Evolutionary conservation across 2,113 vertebrate genomes (phyloP).

Genomic region (Rhadina sibilatrix): DNA sequence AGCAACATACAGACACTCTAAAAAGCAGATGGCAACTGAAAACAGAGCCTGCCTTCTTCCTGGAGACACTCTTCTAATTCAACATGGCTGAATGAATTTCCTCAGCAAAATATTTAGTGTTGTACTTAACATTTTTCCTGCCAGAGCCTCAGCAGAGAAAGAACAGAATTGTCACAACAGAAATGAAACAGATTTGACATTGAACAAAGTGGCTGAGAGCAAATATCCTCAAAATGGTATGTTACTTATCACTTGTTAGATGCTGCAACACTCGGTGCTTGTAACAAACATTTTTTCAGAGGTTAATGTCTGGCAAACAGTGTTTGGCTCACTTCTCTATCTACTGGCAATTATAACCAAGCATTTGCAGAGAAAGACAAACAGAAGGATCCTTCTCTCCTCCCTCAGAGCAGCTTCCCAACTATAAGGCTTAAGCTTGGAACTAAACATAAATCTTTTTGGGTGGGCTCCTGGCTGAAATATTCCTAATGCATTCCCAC

Average conservation of each 20-base stretch:
- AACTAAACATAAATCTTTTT: not conserved
- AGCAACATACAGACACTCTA: not conserved
- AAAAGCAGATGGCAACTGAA: conserved; percentile 10
- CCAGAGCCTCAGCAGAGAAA: not conserved
- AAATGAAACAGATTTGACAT: conserved; percentile 39
- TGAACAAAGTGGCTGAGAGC: not conserved
- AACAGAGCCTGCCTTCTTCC: conserved; percentile 22
- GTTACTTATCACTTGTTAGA: not conserved
- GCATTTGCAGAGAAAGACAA: not conserved
- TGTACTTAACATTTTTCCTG: conserved; percentile 19
- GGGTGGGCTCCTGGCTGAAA: not conserved
- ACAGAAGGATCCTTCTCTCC: not conserved
- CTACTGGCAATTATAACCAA: not conserved
- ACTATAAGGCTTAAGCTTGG: not conserved
- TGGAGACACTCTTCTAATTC: not conserved
- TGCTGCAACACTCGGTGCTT: not conserved
- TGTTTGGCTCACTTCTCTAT: not conserved
- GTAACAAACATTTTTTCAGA: not conserved
- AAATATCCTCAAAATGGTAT: not conserved
- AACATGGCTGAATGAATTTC: conserved; percentile 34
- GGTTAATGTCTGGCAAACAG: not conserved
- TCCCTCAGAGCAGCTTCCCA: not conserved
- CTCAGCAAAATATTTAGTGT: conserved; percentile 22
- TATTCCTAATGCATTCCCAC: not conserved
- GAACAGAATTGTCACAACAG: conserved; percentile 30